Conservation (phyloP, 1,140 invertebrate species). For the Sitophilus oryzae region DNA sequence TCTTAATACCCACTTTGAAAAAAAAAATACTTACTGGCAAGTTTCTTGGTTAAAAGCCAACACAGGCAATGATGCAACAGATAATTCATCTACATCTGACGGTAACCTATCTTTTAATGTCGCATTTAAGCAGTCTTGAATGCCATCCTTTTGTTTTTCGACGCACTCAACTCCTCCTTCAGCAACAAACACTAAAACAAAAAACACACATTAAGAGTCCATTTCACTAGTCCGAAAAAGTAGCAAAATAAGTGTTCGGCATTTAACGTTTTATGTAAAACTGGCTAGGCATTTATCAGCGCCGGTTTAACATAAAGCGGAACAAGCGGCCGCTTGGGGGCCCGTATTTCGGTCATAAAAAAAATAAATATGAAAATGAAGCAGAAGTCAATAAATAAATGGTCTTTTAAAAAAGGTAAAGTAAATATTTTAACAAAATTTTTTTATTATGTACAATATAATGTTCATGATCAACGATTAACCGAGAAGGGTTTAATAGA, state of each 20-base stretch:
- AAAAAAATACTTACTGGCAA: conserved; percentile 47
- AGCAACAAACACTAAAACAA: conserved; percentile 66
- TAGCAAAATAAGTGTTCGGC: too few relatives aligned
- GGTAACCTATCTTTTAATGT: conserved; percentile 49
- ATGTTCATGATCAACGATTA: too few relatives aligned
- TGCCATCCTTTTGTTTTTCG: conserved; percentile 51
- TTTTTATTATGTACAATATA: not conserved
- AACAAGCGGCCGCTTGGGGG: too few relatives aligned
- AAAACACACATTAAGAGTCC: too few relatives aligned
- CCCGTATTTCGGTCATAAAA: too few relatives aligned
- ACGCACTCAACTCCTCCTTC: conserved; percentile 71
- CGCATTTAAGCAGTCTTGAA: conserved; percentile 58
- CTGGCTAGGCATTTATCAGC: not conserved
- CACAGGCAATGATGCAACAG: conserved; percentile 49
- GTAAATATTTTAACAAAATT: not conserved
- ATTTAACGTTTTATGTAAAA: too few relatives aligned
- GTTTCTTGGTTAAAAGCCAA: conserved; percentile 49
- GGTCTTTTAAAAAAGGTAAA: too few relatives aligned
- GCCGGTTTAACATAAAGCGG: not conserved
- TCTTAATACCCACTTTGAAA: not conserved
- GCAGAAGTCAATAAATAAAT: too few relatives aligned
- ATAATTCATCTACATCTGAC: conserved; percentile 44
- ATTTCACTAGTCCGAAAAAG: too few relatives aligned
- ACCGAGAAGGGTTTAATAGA: too few relatives aligned
- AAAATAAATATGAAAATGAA: not conserved